These are phyloP conservation scores for Galaxias olidus DNA, from an alignment of 2,797 vertebrate species.

Conservation along the genomic window DNA sequence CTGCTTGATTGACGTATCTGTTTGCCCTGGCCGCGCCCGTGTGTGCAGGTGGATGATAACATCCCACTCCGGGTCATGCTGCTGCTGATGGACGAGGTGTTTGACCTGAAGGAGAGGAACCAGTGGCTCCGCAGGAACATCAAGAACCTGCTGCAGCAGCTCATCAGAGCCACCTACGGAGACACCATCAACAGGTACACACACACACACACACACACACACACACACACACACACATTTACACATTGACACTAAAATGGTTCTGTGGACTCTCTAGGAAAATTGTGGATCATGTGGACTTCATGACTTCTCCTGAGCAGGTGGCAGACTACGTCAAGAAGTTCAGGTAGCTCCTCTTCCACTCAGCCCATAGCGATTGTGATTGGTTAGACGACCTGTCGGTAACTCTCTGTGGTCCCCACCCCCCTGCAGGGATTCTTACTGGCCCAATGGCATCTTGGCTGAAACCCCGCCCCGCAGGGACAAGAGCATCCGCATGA, in stretches of 20 bases:
- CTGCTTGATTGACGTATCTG: background rate
- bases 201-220: constrained; percentile 8
- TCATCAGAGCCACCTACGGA: constrained; percentile 93
- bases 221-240: background rate
- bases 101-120: constrained; percentile 97
- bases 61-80: constrained; percentile 96
- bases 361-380: background rate
- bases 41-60: constrained; percentile 91
- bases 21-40: background rate
- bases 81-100: constrained; percentile 98
- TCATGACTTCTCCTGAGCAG: constrained; percentile 96
- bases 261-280: constrained; percentile 80
- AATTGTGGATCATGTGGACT: constrained; percentile 98
- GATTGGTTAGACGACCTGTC: constrained; percentile 4
- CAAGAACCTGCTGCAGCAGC: constrained; percentile 97
- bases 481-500: constrained; percentile 94
- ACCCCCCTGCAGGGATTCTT: constrained; percentile 83
- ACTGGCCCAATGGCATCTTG: constrained; percentile 98
- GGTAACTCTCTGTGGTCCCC: constrained; percentile 9
- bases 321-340: constrained; percentile 97
- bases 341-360: constrained; percentile 83
- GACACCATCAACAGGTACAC: constrained; percentile 95
- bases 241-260: background rate
- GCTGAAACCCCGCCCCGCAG: constrained; percentile 89
- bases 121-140: constrained; percentile 97